Evolutionary conservation across 2,113 vertebrate genomes (phyloP), one percentile per base, ranked within the genome.

Genomic region (Odocoileus virginianus): DNA sequence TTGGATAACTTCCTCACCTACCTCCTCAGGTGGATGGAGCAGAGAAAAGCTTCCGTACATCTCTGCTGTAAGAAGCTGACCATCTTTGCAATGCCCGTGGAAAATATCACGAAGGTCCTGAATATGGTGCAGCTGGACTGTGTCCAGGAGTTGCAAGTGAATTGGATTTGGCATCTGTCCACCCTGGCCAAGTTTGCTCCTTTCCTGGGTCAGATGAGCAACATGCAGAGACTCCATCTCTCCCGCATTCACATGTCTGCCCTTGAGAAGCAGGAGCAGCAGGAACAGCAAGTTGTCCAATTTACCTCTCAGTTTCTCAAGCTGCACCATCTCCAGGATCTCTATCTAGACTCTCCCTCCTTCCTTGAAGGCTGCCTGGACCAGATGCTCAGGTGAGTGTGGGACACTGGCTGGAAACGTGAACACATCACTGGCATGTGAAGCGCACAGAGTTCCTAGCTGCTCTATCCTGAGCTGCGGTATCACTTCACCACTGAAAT

Each of bases 361-460:
- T 84, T 94, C 61, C 81, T 92, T 0, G 0, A 9, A 12, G 27
- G 45, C 45, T 4, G 5, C 0, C 45, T 96, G 74, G 21, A 45
- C 30, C 40, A 52, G 43, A 2, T 90, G 27, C 36, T 94, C 43
- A 50, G 89, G 94, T 90, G 82, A 90, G 83, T 2, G 3, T 36
- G 27, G 11, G 14, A 25, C 10, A 0, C 19, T 16, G 85, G 7
- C 5, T 5, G 10, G 1, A 14, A 3, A 7, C 40, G 55, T 4
- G 14, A 50, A 15, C 1, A 5, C 2, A 5, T 8, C 5, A 7
- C 19, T 4, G 8, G 40, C 28, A 40, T n/a, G 64, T 14, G 8
- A 50, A 14, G 12, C 0, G 1, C 19, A 19, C n/a, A 2, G 15
- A 25, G 28, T 45, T 6, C 0, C 27, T 52, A 5, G 13, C 7